These are phyloP conservation scores for Bos javanicus DNA, from an alignment of 2,113 vertebrate species.

Conservation along the genomic window DNA sequence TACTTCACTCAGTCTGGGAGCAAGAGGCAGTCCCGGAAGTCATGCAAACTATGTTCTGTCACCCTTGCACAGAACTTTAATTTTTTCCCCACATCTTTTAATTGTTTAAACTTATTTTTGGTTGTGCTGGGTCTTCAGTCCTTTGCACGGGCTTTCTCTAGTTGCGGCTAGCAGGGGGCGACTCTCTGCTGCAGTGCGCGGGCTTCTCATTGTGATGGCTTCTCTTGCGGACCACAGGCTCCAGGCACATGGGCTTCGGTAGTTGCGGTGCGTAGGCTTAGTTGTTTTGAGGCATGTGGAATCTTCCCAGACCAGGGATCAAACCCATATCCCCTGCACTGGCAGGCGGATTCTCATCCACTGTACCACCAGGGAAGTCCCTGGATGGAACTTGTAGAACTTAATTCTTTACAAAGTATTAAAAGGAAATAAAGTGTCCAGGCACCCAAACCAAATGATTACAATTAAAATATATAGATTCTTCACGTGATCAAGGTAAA, in stretches of 20 bases:
- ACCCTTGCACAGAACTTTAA: neutral
- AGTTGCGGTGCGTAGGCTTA: neutral
- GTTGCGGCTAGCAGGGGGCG: neutral
- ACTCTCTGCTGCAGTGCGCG: neutral
- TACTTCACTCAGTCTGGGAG: neutral
- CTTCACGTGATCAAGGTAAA: slow-evolving; percentile 9
- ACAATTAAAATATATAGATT: slow-evolving; percentile 19
- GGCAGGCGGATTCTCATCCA: neutral
- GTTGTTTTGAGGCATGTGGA: neutral
- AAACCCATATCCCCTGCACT: neutral
- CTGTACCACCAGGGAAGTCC: neutral
- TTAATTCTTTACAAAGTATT: neutral
- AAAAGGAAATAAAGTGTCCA: slow-evolving; percentile 21
- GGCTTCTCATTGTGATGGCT: neutral
- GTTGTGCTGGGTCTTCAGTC: neutral
- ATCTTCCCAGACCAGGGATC: neutral
- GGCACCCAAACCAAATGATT: neutral
- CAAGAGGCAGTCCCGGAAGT: neutral
- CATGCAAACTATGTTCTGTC: neutral
- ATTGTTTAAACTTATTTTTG: neutral
- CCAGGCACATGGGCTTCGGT: neutral
- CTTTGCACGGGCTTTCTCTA: neutral
- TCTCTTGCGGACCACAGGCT: neutral
- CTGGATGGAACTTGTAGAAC: neutral
- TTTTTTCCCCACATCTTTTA: neutral